Base-by-base conservation (phyloP, 1,140 invertebrate genomes). In the Plectus sambesii region DNA sequence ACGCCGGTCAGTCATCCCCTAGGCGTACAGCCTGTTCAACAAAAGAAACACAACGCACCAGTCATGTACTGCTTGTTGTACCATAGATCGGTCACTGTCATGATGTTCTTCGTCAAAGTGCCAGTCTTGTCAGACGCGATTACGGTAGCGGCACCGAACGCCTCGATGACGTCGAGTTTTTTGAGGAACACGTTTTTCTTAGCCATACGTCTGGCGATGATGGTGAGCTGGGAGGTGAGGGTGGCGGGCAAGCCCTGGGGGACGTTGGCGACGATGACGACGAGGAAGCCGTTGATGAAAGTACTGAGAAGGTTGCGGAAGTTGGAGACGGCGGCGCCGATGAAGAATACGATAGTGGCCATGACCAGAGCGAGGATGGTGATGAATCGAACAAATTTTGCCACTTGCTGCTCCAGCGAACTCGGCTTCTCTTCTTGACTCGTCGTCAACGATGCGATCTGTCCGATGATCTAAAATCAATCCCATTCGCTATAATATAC, bases 51-150 rank as follows among this genome's bases (percentile, higher is more conserved):
- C 5, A n/a, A 5, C 5, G 20, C n/a, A 39, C 46, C 46, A 40
- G 9, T 42, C n/a, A 38, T 48, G 39, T 17, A 42, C 23, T 38
- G 42, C n/a, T 43, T 15, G 35, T 48, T 33, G 49, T 6, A 20
- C 30, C 55, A 58, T 17, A 51, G 33, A 42, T 82, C 80, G 2
- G 87, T 93, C 5, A 87, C 87, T 1, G 90, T 96, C 92, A 97
- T 97, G 73, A 96, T 89, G 71, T 97, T 97, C 70, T 87, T 86
- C 0, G 93, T 98, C 29, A 98, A 76, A 0, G 93, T 98, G 23
- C 93, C 93, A 23, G 92, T 98, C 75, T 98, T 98, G 74, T 98
- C 92, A 1, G 86, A 93, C 72, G 90, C 97, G 47, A 96, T 87
- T 3, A 94, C 85, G 74, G 88, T 93, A 1, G 92, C 88, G 71